phyloP scores from a whole-genome alignment of 2,888 invertebrate genomes.

The Leucoma salicis region DNA sequence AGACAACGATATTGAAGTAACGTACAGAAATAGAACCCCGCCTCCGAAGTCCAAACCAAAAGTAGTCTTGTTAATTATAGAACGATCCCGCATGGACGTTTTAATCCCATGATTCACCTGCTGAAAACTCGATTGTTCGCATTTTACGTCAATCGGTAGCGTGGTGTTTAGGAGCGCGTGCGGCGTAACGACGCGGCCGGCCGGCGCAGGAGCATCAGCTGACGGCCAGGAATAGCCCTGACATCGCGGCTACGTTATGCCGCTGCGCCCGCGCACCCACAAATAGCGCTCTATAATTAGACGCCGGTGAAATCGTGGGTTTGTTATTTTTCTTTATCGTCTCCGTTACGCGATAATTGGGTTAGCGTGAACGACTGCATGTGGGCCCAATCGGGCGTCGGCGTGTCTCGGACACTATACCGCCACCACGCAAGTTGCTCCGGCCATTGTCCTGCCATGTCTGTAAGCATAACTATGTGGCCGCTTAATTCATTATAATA shows the following conservation, averaged over 20 bases:
- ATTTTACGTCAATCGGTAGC: constrained; percentile 79
- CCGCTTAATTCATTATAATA: background rate
- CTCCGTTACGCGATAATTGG: constrained; percentile 81
- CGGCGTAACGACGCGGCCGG: constrained; percentile 52
- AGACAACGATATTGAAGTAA: constrained; percentile 70
- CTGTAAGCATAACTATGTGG: constrained; percentile 9
- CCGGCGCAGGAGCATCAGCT: constrained; percentile 52
- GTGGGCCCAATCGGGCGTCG: constrained; percentile 78
- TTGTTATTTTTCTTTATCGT: constrained; percentile 83
- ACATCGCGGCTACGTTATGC: constrained; percentile 80
- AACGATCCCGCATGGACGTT: constrained; percentile 72
- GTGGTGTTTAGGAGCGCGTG: constrained; percentile 74
- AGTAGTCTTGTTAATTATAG: constrained; percentile 79
- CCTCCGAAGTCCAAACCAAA: constrained; percentile 80
- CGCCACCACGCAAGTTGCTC: constrained; percentile 41
- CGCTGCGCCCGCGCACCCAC: constrained; percentile 79
- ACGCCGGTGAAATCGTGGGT: constrained; percentile 81
- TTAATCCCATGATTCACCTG: constrained; percentile 80
- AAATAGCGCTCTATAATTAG: constrained; percentile 81
- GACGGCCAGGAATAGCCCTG: constrained; percentile 81
- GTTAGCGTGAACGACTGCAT: constrained; percentile 74
- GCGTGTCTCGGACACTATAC: constrained; percentile 68
- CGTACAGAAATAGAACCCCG: constrained; percentile 73
- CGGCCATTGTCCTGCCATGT: constrained; percentile 62
- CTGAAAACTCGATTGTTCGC: constrained; percentile 79